phyloP scores from a whole-genome alignment of 2,888 invertebrate species.

The Drosophila merina region DNA sequence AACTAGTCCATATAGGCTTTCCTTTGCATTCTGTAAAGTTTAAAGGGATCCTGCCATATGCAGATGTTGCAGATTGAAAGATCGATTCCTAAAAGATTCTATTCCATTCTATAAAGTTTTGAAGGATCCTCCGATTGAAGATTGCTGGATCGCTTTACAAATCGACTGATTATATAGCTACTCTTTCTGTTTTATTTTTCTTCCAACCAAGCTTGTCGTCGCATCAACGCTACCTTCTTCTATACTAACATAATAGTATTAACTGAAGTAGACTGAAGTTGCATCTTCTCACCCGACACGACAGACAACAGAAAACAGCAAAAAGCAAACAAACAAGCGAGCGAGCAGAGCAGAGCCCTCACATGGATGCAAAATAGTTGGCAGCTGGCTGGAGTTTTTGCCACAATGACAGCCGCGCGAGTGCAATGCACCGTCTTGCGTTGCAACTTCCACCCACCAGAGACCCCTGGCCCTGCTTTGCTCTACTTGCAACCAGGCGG shows the following conservation, averaged over 20 bases:
- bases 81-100: too few species aligned
- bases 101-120: too few species aligned
- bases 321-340: slow-evolving; percentile 43
- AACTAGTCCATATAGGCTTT: too few species aligned
- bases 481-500: slow-evolving; percentile 74
- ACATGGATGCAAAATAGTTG: slow-evolving; percentile 76
- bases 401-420: slow-evolving; percentile 57
- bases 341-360: slow-evolving; percentile 26
- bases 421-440: slow-evolving; percentile 55
- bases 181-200: too few species aligned
- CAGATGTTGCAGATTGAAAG: too few species aligned
- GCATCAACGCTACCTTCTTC: slow-evolving; percentile 20
- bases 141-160: too few species aligned
- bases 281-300: slow-evolving; percentile 17
- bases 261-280: slow-evolving; percentile 53
- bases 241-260: slow-evolving; percentile 62
- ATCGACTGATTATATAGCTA: too few species aligned
- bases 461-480: slow-evolving; percentile 16
- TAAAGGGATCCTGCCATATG: too few species aligned
- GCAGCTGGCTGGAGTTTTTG: slow-evolving; percentile 61
- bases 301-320: slow-evolving; percentile 31
- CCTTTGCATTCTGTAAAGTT: too few species aligned
- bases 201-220: slow-evolving; percentile 2
- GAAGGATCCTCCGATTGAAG: too few species aligned
- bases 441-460: slow-evolving; percentile 8